phyloP scores from a whole-genome alignment of 53 echinoderm and acorn worm genomes.

The Crossaster papposus region DNA sequence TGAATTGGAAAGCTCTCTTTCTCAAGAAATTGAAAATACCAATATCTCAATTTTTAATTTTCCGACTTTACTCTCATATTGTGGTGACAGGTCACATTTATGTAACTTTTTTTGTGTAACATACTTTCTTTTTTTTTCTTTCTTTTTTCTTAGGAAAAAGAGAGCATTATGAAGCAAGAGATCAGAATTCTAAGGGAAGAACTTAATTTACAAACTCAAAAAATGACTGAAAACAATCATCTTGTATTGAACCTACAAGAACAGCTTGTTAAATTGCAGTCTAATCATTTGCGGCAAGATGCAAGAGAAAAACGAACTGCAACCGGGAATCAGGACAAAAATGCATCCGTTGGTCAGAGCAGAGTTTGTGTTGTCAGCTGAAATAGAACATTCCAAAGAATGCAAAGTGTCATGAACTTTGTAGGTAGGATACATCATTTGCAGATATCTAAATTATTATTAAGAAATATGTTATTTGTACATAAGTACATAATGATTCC shows the following conservation, averaged over 20 bases:
- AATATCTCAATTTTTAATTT: no score
- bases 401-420: not conserved
- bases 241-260: conserved; percentile 91
- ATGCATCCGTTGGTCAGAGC: conserved; percentile 69
- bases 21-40: no score
- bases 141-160: conserved; percentile 69
- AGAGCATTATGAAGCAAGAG: conserved; percentile 74
- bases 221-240: conserved; percentile 93
- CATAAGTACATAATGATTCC: no score
- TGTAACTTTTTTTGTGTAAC: not conserved
- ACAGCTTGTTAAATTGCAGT: conserved; percentile 84
- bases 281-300: conserved; percentile 78
- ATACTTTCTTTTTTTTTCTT: not conserved
- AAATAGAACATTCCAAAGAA: conserved; percentile 3
- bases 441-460: no score
- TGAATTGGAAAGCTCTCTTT: no score
- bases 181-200: conserved; percentile 76
- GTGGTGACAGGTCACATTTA: not conserved
- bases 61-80: no score
- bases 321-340: conserved; percentile 30
- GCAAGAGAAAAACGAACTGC: conserved; percentile 83
- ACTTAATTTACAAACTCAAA: conserved; percentile 78
- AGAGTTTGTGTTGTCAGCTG: conserved; percentile 86
- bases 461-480: no score
- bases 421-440: no score